These are phyloP conservation scores for Stegophylla sp. DNA, from an alignment of 2,888 invertebrate genomes.

Conservation along the genomic window DNA sequence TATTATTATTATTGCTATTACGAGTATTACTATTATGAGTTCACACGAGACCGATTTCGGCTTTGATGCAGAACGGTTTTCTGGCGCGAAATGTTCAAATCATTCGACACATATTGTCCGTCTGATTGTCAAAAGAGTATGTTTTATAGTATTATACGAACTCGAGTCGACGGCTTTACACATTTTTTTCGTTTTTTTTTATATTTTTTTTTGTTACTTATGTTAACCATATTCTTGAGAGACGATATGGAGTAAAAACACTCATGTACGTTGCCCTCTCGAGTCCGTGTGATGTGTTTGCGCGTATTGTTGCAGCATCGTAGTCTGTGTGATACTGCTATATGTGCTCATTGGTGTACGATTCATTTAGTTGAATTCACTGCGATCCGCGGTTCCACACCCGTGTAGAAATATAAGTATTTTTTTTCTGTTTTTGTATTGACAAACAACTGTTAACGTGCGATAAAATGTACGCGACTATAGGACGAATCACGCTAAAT, in stretches of 20 bases:
- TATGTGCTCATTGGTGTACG: no score
- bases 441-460: no score
- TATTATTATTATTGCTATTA: conserved; percentile 1
- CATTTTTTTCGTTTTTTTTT: conserved; percentile 1
- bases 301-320: no score
- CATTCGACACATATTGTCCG: conserved; percentile 31
- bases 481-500: no score
- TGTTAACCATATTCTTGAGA: no score
- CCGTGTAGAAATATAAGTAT: no score
- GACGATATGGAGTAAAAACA: neutral
- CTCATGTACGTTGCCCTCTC: conserved; percentile 3
- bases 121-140: conserved; percentile 20
- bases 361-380: no score
- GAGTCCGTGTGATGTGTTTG: neutral
- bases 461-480: no score
- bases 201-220: no score
- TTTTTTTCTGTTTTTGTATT: no score
- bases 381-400: no score
- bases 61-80: conserved; percentile 47
- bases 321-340: no score
- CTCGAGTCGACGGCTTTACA: conserved; percentile 15
- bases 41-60: conserved; percentile 46
- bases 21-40: conserved; percentile 1
- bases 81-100: conserved; percentile 42
- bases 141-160: neutral